Conservation (phyloP, 2,888 invertebrate genomes). For the Busseola fusca region DNA sequence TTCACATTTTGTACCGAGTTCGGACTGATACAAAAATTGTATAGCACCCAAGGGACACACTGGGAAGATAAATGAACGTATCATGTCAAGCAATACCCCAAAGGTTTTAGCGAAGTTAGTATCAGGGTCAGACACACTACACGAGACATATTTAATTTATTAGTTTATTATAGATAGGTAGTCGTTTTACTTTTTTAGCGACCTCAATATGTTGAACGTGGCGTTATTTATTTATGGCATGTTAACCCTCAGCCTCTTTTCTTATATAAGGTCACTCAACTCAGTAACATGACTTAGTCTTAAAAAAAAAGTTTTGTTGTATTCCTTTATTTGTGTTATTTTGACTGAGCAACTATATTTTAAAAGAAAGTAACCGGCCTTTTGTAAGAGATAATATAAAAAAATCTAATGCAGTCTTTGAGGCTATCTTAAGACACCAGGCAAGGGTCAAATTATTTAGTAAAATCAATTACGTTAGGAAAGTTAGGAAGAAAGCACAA, state of each 20-base stretch:
- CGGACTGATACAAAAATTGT: constrained; percentile 45
- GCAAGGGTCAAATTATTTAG: too few relatives aligned
- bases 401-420: not conserved
- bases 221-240: not conserved
- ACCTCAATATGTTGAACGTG: not conserved
- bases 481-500: not conserved
- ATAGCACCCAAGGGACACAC: constrained; percentile 35
- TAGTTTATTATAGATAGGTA: constrained; percentile 4
- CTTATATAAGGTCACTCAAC: not conserved
- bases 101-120: constrained; percentile 34
- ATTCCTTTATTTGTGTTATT: not conserved
- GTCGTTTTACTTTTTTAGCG: not conserved
- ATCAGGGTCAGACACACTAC: constrained; percentile 27
- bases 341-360: not conserved
- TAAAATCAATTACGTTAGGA: not conserved
- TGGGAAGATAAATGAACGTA: constrained; percentile 43
- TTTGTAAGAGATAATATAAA: not conserved
- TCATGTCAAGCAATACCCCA: constrained; percentile 26
- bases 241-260: not conserved
- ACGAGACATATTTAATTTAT: constrained; percentile 21
- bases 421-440: too few relatives aligned
- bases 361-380: not conserved
- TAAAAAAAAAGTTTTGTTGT: not conserved
- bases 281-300: not conserved
- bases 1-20: constrained; percentile 30